phyloP scores from a whole-genome alignment of 2,888 invertebrate species.

The Drosophila pseudotakahashii region DNA sequence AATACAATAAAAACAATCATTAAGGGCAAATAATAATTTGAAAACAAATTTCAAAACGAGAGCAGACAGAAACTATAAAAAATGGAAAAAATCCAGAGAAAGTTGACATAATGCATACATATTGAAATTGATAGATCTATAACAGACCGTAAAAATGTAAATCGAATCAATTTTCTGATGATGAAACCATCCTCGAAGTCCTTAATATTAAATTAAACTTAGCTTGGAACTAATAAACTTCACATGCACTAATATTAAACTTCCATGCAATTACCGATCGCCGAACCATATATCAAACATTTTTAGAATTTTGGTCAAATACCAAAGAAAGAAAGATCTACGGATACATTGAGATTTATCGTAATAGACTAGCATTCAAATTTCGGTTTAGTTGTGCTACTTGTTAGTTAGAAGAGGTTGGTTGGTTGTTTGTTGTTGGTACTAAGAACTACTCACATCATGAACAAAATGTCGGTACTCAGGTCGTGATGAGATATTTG shows the following conservation, averaged over 20 bases:
- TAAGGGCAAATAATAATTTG: too few species aligned
- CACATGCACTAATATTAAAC: slow-evolving; percentile 21
- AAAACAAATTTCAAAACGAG: neutral
- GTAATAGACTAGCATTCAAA: slow-evolving; percentile 22
- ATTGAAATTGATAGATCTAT: too few species aligned
- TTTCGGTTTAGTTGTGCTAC: slow-evolving; percentile 49
- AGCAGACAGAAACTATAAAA: neutral
- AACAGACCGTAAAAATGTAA: neutral
- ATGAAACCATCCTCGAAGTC: too few species aligned
- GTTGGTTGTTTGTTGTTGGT: slow-evolving; percentile 47
- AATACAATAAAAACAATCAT: too few species aligned
- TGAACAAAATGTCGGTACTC: slow-evolving; percentile 85
- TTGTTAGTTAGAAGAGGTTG: slow-evolving; percentile 40
- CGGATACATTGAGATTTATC: slow-evolving; percentile 14
- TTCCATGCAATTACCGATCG: slow-evolving; percentile 10
- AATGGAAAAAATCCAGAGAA: neutral
- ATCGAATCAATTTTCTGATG: neutral
- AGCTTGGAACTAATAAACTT: too few species aligned
- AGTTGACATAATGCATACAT: neutral
- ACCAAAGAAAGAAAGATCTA: slow-evolving; percentile 6
- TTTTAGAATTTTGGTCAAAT: neutral
- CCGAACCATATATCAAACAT: neutral
- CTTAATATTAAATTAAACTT: too few species aligned
- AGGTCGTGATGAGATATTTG: slow-evolving; percentile 85
- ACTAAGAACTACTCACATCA: slow-evolving; percentile 84